These are phyloP conservation scores for Hypselothyrea guttata DNA, from an alignment of 2,888 invertebrate species.

Conservation along the genomic window DNA sequence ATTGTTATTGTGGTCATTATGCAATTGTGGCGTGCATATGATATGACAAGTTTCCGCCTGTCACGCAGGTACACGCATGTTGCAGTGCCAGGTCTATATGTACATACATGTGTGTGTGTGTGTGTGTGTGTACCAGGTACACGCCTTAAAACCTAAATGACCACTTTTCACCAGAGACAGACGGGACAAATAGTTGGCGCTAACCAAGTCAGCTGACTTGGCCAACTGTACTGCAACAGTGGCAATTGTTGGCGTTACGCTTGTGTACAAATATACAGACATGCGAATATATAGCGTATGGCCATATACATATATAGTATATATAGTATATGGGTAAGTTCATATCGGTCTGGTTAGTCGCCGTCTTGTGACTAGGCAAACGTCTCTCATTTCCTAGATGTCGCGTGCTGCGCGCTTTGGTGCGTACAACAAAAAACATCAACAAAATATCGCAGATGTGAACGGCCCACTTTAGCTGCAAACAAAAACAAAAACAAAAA, in stretches of 20 bases:
- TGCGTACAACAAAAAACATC: slow-evolving; percentile 29
- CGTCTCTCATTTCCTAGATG: slow-evolving; percentile 69
- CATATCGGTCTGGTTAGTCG: slow-evolving; percentile 9
- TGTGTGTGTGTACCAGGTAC: slow-evolving; percentile 35
- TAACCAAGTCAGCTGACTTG: slow-evolving; percentile 67
- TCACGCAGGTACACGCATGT: slow-evolving; percentile 62
- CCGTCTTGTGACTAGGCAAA: slow-evolving; percentile 52
- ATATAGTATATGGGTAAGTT: slow-evolving; percentile 3
- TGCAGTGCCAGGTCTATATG: not conserved
- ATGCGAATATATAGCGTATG: no score
- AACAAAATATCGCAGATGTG: not conserved
- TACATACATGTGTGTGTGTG: no score
- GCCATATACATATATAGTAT: not conserved
- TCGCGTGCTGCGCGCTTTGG: slow-evolving; percentile 60
- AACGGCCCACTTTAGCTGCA: no score
- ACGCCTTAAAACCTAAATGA: slow-evolving; percentile 67
- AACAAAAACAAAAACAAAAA: slow-evolving; percentile 1
- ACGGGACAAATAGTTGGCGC: slow-evolving; percentile 51
- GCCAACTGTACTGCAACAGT: no score
- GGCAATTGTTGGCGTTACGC: slow-evolving; percentile 9
- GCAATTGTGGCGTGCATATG: slow-evolving; percentile 74
- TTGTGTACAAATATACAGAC: slow-evolving; percentile 9
- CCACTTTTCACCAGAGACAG: slow-evolving; percentile 60
- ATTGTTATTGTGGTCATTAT: slow-evolving; percentile 50
- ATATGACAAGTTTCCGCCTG: slow-evolving; percentile 76